Percentiles rank a stretch among this genome's conserved stretches.
Evolutionary conservation across 2,113 vertebrate genomes (phyloP).

Genomic region (Sebastes schlegelii): DNA sequence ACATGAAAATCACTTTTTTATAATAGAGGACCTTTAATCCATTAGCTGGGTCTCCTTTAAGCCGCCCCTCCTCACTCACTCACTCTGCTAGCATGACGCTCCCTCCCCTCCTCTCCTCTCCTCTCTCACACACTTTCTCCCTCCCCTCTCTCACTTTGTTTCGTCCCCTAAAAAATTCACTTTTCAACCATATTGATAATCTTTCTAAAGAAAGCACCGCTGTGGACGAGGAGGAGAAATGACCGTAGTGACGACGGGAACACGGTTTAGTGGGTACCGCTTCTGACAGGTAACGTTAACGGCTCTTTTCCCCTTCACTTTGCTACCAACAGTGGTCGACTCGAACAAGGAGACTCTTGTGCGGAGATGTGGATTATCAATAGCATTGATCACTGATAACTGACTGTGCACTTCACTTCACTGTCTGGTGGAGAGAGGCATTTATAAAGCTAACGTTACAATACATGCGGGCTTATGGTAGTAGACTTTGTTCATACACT

Average conservation of each 20-base stretch:
- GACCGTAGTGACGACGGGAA: constrained; percentile 2
- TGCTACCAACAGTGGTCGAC: neutral
- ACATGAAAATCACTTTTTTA: no score
- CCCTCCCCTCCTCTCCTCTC: neutral
- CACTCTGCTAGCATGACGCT: neutral
- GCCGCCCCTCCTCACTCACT: neutral
- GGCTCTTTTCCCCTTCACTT: neutral
- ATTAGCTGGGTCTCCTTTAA: no score
- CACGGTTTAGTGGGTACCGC: neutral
- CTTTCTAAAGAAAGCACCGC: neutral
- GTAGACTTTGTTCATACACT: no score
- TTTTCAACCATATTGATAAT: constrained; percentile 14
- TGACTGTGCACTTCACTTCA: neutral
- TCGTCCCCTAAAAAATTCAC: constrained; percentile 8
- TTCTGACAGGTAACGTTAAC: constrained; percentile 69
- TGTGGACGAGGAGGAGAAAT: constrained; percentile 27
- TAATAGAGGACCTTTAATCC: no score
- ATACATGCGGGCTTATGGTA: no score
- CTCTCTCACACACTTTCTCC: constrained; percentile 8
- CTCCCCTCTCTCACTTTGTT: constrained; percentile 26
- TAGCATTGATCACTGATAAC: constrained; percentile 17
- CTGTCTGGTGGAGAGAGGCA: no score
- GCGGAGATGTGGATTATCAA: constrained; percentile 20
- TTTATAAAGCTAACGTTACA: neutral
- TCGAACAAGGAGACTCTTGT: constrained; percentile 50